phyloP scores from a whole-genome alignment of 2,113 vertebrate species.

The Rana temporaria region DNA sequence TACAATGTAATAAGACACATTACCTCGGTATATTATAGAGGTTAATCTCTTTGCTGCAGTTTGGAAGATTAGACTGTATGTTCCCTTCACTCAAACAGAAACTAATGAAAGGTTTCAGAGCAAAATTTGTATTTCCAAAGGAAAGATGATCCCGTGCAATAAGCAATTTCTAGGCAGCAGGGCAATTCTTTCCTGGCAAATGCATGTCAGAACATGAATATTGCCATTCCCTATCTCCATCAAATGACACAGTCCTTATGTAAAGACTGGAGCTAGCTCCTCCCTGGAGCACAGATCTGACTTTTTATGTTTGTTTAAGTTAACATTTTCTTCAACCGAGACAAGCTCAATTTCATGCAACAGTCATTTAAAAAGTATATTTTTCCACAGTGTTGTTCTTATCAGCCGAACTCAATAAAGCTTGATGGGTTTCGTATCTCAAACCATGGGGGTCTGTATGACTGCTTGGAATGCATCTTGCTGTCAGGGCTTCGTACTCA shows the following conservation, averaged over 20 bases:
- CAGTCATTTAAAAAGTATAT: no score
- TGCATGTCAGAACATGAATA: constrained; percentile 31
- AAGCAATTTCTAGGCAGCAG: constrained; percentile 19
- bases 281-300: constrained; percentile 6
- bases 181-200: constrained; percentile 44
- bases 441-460: no score
- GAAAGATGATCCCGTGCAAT: constrained; percentile 35
- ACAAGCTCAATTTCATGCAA: no score
- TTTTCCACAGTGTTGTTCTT: no score
- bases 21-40: constrained; percentile 37
- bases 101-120: constrained; percentile 41
- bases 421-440: no score
- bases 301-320: constrained; percentile 8
- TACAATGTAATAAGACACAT: constrained; percentile 46
- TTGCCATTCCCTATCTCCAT: constrained; percentile 30
- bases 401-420: no score
- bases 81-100: constrained; percentile 44
- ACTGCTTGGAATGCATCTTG: no score
- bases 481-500: no score
- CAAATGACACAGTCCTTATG: constrained; percentile 4
- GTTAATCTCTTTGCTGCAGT: constrained; percentile 45
- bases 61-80: constrained; percentile 38
- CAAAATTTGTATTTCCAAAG: constrained; percentile 34
- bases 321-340: neutral
- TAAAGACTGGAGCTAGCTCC: neutral